Evolutionary conservation across 2,113 vertebrate genomes (phyloP).

Genomic region (Chionomys nivalis): DNA sequence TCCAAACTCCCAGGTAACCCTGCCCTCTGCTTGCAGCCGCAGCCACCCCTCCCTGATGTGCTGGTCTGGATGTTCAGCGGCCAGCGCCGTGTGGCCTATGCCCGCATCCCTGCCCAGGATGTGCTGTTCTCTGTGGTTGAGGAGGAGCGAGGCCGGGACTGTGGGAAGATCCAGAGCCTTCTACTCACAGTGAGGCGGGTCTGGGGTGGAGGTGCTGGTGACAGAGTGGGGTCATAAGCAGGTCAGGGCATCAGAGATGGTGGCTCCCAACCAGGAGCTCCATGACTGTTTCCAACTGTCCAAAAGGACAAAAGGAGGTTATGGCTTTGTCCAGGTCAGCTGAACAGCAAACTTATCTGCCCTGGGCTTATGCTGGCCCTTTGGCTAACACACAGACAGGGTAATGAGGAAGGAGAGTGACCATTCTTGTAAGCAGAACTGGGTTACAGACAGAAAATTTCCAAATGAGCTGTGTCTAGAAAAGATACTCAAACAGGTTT

Average conservation of each 20-base stretch:
- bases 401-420: not conserved
- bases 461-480: not conserved
- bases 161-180: slow-evolving; percentile 91
- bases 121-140: slow-evolving; percentile 94
- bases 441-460: not conserved
- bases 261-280: not conserved
- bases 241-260: too few relatives aligned
- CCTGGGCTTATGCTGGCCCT: not conserved
- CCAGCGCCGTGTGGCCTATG: slow-evolving; percentile 89
- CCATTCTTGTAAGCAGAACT: not conserved
- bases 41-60: slow-evolving; percentile 93
- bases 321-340: not conserved
- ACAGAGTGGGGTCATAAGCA: not conserved
- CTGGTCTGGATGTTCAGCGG: slow-evolving; percentile 94
- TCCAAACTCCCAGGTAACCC: not conserved
- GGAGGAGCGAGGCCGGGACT: slow-evolving; percentile 94
- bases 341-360: not conserved
- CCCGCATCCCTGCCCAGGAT: slow-evolving; percentile 90
- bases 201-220: not conserved
- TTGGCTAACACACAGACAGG: not conserved
- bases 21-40: slow-evolving; percentile 86
- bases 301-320: not conserved
- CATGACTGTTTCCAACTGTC: not conserved
- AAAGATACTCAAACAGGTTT: not conserved
- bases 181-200: slow-evolving; percentile 90